phyloP scores from a whole-genome alignment of 2,888 invertebrate species.

The Drosophila mercatorum region DNA sequence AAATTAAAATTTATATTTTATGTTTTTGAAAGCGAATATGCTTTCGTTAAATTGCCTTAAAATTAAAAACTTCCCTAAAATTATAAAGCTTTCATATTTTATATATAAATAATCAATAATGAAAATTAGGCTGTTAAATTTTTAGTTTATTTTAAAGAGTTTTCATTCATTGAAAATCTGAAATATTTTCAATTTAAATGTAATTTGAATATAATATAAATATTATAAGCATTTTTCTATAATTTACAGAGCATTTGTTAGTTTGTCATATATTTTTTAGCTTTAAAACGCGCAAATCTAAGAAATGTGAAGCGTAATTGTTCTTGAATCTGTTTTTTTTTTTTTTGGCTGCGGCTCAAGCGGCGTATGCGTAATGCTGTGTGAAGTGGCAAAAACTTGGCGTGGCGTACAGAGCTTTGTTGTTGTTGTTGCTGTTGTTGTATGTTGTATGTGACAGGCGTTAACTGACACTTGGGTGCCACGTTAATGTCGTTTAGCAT shows the following conservation, averaged over 20 bases:
- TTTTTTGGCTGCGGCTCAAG: slow-evolving; percentile 24
- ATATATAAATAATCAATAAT: no score
- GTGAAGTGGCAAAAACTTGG: slow-evolving; percentile 41
- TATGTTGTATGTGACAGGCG: slow-evolving; percentile 69
- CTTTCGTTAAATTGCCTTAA: no score
- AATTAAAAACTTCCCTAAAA: no score
- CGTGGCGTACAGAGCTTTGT: slow-evolving; percentile 3
- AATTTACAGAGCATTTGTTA: not conserved
- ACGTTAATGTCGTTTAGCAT: slow-evolving; percentile 75
- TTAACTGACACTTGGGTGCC: slow-evolving; percentile 74
- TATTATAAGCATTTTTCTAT: not conserved
- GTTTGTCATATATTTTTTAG: not conserved
- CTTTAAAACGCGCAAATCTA: not conserved
- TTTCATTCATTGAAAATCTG: no score
- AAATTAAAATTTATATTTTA: no score
- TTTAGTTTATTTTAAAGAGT: no score
- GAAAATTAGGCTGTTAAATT: no score
- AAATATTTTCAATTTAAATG: no score
- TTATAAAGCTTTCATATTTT: no score
- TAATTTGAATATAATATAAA: no score
- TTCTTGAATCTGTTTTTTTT: slow-evolving; percentile 28
- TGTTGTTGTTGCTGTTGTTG: slow-evolving; percentile 4
- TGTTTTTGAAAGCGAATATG: no score
- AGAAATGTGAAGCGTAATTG: slow-evolving; percentile 56
- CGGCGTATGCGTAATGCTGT: slow-evolving; percentile 63